phyloP scores from a whole-genome alignment of 1,140 invertebrate species.

The Eueides isabella region DNA sequence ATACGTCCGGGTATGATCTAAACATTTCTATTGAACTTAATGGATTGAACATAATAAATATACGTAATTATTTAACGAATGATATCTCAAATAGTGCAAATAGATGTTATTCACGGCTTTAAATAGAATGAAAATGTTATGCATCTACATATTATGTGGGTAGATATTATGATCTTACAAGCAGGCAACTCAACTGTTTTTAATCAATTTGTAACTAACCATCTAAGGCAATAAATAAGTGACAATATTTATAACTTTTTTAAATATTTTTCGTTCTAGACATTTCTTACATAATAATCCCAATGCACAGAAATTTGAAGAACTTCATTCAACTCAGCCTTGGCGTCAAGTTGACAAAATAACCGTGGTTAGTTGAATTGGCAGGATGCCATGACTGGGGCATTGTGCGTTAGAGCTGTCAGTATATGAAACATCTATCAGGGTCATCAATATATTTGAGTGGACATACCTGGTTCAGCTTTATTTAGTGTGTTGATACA shows the following conservation, averaged over 20 bases:
- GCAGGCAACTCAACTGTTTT: background rate
- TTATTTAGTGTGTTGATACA: background rate
- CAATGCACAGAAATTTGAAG: conserved; percentile 3
- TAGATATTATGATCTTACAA: background rate
- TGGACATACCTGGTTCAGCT: conserved; percentile 4
- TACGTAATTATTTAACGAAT: background rate
- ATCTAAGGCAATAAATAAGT: background rate
- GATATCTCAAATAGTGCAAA: conserved; percentile 11
- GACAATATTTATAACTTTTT: too few species aligned
- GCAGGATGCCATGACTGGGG: conserved; percentile 53
- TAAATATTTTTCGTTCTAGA: background rate
- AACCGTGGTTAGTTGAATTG: conserved; percentile 57
- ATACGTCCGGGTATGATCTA: conserved; percentile 22
- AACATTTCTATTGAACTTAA: conserved; percentile 20
- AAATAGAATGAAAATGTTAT: background rate
- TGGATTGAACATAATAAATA: conserved; percentile 18
- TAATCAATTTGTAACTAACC: background rate
- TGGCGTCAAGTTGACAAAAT: conserved; percentile 65
- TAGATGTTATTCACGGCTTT: conserved; percentile 7
- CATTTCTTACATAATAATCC: background rate
- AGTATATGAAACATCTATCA: conserved; percentile 30
- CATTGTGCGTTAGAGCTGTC: conserved; percentile 36
- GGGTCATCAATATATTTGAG: conserved; percentile 17
- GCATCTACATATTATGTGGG: background rate
- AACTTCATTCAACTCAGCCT: conserved; percentile 58